Conservation (phyloP, 2,797 vertebrate species). For the Spheniscus humboldti region DNA sequence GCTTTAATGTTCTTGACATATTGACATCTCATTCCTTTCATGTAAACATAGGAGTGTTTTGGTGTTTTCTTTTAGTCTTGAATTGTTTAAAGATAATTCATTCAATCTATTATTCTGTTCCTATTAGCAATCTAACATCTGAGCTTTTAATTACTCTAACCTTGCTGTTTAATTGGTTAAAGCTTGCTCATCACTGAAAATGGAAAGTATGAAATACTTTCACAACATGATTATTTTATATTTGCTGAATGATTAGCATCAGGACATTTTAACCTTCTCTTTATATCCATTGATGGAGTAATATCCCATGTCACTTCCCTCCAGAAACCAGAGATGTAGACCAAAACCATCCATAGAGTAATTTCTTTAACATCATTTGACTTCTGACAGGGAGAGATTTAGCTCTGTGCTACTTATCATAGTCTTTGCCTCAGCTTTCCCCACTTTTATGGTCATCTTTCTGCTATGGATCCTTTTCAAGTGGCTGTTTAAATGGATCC, state of each 20-base stretch:
- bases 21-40: neutral
- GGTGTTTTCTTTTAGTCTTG: neutral
- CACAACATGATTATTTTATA: neutral
- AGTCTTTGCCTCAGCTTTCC: neutral
- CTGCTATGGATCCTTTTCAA: neutral
- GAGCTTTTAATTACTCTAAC: slow-evolving; percentile 6
- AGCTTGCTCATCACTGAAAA: neutral
- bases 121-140: neutral
- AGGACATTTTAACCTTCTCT: neutral
- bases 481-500: neutral
- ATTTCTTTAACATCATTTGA: neutral
- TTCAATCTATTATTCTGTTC: neutral
- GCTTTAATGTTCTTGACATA: neutral
- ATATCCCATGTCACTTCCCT: neutral
- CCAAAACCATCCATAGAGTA: neutral
- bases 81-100: neutral
- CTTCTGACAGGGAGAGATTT: neutral
- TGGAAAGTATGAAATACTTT: neutral
- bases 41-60: neutral
- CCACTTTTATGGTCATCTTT: neutral
- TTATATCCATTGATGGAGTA: neutral
- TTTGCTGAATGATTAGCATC: neutral
- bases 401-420: neutral
- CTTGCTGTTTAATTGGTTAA: slow-evolving; percentile 1
- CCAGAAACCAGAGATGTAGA: neutral